These are phyloP conservation scores for Crocuta crocuta DNA, from an alignment of 2,113 vertebrate genomes.

Conservation along the genomic window DNA sequence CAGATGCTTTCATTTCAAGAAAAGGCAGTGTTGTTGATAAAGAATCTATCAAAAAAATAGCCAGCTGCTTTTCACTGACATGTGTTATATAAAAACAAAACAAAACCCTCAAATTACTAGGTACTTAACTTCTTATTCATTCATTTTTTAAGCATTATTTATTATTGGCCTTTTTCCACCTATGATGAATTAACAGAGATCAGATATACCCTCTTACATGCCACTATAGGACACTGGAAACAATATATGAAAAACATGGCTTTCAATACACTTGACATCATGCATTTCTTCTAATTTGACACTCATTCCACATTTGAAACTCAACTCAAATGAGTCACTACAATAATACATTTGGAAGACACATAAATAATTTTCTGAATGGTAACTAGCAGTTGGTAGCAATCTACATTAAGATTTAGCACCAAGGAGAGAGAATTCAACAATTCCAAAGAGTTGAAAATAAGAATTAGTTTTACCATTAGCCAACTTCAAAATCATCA, in stretches of 20 bases:
- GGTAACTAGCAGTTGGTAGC: background rate
- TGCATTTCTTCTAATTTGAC: background rate
- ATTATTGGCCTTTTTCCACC: background rate
- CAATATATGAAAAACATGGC: background rate
- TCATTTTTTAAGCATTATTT: background rate
- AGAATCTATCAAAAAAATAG: background rate
- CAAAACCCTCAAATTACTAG: background rate
- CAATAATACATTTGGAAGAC: background rate
- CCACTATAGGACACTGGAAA: background rate
- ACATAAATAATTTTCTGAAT: background rate
- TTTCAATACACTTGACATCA: background rate
- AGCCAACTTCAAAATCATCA: background rate
- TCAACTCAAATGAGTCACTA: background rate
- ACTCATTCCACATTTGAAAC: background rate
- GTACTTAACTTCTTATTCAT: background rate
- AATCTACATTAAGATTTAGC: background rate
- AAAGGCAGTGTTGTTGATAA: background rate
- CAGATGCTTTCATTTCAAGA: background rate
- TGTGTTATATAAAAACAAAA: background rate
- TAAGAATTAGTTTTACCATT: background rate
- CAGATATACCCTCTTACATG: background rate
- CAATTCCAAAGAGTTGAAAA: background rate
- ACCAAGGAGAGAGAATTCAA: background rate
- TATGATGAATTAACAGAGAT: background rate
- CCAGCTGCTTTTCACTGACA: background rate